A percentile compares a stretch with the other conserved stretches of the same genome.
Evolutionary conservation across 2,888 invertebrate genomes (phyloP).

Genomic region (Auanema freiburgensis): DNA sequence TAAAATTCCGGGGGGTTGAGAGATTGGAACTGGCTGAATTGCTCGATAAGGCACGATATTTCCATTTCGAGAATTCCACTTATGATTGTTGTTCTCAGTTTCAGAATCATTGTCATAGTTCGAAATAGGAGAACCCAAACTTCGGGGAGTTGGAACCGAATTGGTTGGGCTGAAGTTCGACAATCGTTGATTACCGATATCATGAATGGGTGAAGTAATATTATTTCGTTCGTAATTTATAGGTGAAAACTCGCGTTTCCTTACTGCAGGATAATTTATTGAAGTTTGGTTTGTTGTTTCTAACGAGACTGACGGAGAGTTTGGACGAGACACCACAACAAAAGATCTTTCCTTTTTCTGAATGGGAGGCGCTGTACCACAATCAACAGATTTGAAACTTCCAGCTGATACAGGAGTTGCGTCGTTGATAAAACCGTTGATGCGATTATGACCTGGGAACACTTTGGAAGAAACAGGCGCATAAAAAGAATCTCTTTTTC

Average conservation of each 20-base stretch:
- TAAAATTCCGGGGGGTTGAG: slow-evolving; percentile 17
- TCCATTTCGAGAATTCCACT: too few species aligned
- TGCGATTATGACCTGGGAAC: slow-evolving; percentile 27
- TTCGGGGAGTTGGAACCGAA: slow-evolving; percentile 1
- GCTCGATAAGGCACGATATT: background rate
- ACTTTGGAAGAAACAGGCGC: slow-evolving; percentile 39
- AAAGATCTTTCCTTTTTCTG: slow-evolving; percentile 4
- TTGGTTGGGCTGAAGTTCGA: background rate
- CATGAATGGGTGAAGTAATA: background rate
- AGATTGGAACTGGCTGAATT: background rate
- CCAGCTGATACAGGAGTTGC: slow-evolving; percentile 17
- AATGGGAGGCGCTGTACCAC: background rate
- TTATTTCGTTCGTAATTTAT: too few species aligned
- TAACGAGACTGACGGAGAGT: background rate
- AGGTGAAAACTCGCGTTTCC: background rate
- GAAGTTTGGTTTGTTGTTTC: background rate
- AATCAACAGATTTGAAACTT: background rate
- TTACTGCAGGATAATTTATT: background rate
- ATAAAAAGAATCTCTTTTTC: too few species aligned
- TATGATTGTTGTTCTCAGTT: slow-evolving; percentile 20
- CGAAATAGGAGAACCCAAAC: slow-evolving; percentile 8
- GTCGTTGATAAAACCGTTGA: slow-evolving; percentile 40
- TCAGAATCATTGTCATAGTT: slow-evolving; percentile 33
- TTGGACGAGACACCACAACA: slow-evolving; percentile 1
- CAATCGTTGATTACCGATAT: background rate